phyloP scores from a whole-genome alignment of 2,888 invertebrate genomes.

The Gymnosoma rotundatum region DNA sequence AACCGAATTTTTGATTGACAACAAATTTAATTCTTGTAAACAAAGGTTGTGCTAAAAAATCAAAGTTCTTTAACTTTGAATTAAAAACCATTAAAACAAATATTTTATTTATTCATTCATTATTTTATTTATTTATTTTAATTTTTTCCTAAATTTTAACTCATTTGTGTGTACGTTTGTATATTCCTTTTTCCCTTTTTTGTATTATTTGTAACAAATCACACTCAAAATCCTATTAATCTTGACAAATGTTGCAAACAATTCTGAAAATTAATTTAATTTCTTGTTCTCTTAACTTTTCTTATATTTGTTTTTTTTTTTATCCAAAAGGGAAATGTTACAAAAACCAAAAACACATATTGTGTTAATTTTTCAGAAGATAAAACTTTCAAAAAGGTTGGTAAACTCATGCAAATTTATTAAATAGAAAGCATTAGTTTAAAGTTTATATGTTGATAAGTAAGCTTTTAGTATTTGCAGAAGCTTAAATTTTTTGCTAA shows the following conservation, averaged over 20 bases:
- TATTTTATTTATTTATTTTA: too few species aligned
- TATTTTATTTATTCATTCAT: too few species aligned
- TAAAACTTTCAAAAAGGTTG: constrained; percentile 8
- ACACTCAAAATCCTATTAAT: constrained; percentile 2
- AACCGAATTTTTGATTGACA: too few species aligned
- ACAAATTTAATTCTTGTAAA: too few species aligned
- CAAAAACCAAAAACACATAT: not conserved
- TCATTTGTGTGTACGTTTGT: too few species aligned
- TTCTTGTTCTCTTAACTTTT: not conserved
- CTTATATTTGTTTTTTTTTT: not conserved
- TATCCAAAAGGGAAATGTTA: not conserved
- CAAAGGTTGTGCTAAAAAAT: too few species aligned
- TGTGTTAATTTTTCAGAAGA: not conserved
- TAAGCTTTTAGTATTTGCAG: not conserved
- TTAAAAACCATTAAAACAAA: too few species aligned
- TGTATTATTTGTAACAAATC: not conserved
- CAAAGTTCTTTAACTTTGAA: too few species aligned
- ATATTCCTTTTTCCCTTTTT: too few species aligned
- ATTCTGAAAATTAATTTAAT: constrained; percentile 12
- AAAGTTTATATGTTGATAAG: not conserved
- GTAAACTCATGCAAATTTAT: not conserved
- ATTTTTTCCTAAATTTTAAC: too few species aligned
- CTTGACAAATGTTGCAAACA: not conserved
- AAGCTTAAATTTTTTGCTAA: not conserved
- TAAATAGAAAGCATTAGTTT: not conserved